A percentile compares a stretch with the other conserved stretches of the same genome.
These are phyloP conservation scores for Vidua chalybeata DNA, from an alignment of 2,113 vertebrate genomes.

Conservation along the genomic window DNA sequence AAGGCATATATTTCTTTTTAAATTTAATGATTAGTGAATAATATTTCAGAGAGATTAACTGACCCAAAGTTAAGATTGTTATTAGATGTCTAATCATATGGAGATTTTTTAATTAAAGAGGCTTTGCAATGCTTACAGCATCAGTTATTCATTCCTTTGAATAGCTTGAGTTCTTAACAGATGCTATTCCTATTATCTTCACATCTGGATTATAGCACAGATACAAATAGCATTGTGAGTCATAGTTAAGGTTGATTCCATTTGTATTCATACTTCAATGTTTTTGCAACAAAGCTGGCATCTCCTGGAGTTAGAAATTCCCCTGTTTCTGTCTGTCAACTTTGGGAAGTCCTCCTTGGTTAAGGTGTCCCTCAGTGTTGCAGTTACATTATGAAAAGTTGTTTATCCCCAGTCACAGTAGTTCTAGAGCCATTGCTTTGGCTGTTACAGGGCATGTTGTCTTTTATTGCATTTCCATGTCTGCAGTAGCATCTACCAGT, in stretches of 20 bases:
- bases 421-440: neutral
- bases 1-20: slow-evolving; percentile 18
- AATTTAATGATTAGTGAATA: slow-evolving; percentile 37
- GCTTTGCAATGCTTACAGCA: slow-evolving; percentile 41
- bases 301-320: slow-evolving; percentile 35
- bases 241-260: slow-evolving; percentile 39
- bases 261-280: slow-evolving; percentile 44
- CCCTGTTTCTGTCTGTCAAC: neutral
- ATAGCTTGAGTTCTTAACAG: slow-evolving; percentile 54
- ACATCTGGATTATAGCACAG: slow-evolving; percentile 66
- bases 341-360: neutral
- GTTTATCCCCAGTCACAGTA: neutral
- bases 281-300: slow-evolving; percentile 42
- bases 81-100: slow-evolving; percentile 64
- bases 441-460: neutral
- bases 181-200: slow-evolving; percentile 67
- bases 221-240: slow-evolving; percentile 48
- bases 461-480: neutral
- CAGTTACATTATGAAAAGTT: neutral
- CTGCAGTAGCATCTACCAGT: neutral
- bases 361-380: neutral
- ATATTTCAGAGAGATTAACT: slow-evolving; percentile 56
- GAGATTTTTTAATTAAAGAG: slow-evolving; percentile 69
- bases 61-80: slow-evolving; percentile 49
- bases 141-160: slow-evolving; percentile 57